Evolutionary conservation across 2,797 vertebrate species (phyloP), one percentile per base, ranked within the genome.

Genomic region (Myripristis jacobus): DNA sequence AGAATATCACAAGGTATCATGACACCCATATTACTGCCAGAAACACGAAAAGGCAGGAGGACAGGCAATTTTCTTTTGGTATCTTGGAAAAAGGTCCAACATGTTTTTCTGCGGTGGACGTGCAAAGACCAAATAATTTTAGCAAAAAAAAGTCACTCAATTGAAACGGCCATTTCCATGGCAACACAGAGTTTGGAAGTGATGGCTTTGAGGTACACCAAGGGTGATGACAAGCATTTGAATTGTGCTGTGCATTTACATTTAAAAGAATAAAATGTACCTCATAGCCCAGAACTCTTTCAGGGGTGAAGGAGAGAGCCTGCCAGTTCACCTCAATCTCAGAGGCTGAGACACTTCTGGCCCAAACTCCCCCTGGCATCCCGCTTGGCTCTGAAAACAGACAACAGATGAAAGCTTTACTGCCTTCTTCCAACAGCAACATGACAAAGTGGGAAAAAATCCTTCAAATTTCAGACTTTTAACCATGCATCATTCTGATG

Each of bases 231-330:
- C 83, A 85, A 83, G 84, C 79, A 73, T 87, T 82, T 87, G 83
- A 89, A 87, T 84, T 61, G 77, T 73, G 65, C 57, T 77, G 66
- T 65, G 70, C 80, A 84, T 92, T 92, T 93, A 87, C 88, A 91
- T 91, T 92, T 89, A 90, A 89, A 91, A 85, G 77, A 79, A 77
- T 80, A 71, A 81, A 87, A 89, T 80, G 91, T 92, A 98, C 97
- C 96, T 99, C 97, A 13, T 97, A 98, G 89, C 97, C 97, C 75
- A 98, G 94, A 86, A 98, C 93, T 87, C 94, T 96, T 73, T 97
- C 97, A 79, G 95, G 95, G 70, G 93, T 94, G 94, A 94, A 95
- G 46, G 95, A 94, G 72, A 97, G 92, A 62, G 94, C 86, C 15
- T 90, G 89, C 97, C 97, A 98, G 86, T 93, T 95, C 81, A 98